These are phyloP conservation scores for Gallinago media DNA, from an alignment of 2,113 vertebrate species.

Conservation along the genomic window DNA sequence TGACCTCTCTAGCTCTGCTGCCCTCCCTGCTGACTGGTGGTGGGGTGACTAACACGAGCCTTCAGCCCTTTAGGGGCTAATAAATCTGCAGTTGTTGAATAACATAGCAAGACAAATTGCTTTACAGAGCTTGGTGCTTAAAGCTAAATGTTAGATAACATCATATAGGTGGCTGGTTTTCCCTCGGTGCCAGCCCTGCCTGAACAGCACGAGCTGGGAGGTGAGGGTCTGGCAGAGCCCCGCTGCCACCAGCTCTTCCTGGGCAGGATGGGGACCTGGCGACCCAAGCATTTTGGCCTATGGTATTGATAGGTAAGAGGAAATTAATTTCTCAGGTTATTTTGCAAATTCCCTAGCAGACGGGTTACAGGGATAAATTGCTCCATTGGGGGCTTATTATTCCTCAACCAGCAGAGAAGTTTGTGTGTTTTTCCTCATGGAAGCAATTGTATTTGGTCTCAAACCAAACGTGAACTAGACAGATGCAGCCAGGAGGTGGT, in stretches of 20 bases:
- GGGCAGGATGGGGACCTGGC: not conserved
- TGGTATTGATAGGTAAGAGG: not conserved
- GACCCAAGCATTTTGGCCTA: not conserved
- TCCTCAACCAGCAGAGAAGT: not conserved
- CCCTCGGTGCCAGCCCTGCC: not conserved
- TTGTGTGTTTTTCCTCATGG: not conserved
- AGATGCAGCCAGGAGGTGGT: not conserved
- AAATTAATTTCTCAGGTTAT: not conserved
- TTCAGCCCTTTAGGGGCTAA: not conserved
- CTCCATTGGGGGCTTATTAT: not conserved
- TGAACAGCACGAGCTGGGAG: accelerated
- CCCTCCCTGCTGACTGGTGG: not conserved
- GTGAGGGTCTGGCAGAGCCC: not conserved
- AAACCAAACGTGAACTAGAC: not conserved
- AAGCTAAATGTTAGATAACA: not conserved
- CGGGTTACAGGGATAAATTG: not conserved
- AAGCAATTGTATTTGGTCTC: not conserved
- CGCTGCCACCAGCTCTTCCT: not conserved
- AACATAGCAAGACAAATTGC: not conserved
- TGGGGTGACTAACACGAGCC: not conserved
- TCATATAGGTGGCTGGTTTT: not conserved
- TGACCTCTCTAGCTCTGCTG: not conserved
- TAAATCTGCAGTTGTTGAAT: not conserved
- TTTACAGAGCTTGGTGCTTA: not conserved
- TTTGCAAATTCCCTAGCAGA: not conserved